Base-by-base conservation (phyloP, 2,888 invertebrate species). In the Sinopyrophorus schimmeli region DNA sequence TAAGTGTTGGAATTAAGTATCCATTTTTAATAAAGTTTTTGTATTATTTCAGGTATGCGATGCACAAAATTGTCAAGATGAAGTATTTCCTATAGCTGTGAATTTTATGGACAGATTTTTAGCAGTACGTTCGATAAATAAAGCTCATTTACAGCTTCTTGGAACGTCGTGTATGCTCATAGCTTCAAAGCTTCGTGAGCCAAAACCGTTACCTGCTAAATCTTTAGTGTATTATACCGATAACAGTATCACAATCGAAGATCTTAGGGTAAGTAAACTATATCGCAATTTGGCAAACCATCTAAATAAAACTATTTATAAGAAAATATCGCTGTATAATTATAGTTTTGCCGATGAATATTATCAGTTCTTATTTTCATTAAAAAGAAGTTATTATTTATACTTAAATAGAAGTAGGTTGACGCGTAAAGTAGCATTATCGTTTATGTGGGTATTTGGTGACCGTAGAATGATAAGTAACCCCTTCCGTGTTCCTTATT, bases 41-140 rank as follows among this genome's bases (percentile, higher is more conserved):
- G 12, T 35, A 58, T 57, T 68, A 47, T 77, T 75, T 31, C 80
- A 95, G 95, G 92, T 97, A 61, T 95, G 94, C 76, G 92, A 92
- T 70, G 94, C 93, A 70, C 89, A 92, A 71, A 84, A 86, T 65
- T 90, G 93, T 70, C 93, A 94, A 75, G 91, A 92, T 70, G 92
- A 93, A 72, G 94, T 97, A 58, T 95, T 95, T 72, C 86, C 91
- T 30, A 77, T 97, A 69, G 90, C 97, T 42, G 87, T 95, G 74
- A 91, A 90, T 71, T 92, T 90, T 76, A 77, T 98, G 80, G 96
- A 97, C 77, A 84, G 96, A 70, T 94, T 95, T 79, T 80, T 97
- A 64, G 87, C 88, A 68, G 81, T 84, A 53, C 89, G 89, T 71
- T 81, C 83, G 51, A 89, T 95, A 67, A 81, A 84, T 62, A 90